Evolutionary conservation across 1,140 invertebrate genomes (phyloP).

Genomic region (Anastatus disparis): DNA sequence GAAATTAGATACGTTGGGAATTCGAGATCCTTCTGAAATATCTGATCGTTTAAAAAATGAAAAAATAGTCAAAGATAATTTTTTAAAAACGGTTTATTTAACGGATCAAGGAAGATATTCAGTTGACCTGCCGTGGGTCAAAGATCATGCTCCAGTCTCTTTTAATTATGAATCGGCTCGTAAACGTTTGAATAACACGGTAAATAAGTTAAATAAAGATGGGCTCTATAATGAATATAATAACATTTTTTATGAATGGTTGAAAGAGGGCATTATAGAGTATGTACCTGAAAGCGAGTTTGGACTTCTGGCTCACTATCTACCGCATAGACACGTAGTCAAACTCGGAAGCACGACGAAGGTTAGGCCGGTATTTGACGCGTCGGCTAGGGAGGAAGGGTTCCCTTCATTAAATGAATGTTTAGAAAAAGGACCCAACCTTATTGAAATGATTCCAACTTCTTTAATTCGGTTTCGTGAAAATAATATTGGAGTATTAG

Average conservation of each 20-base stretch:
- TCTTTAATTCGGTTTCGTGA: constrained; percentile 26
- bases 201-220: not conserved
- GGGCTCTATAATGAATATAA: not conserved
- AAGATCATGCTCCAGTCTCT: constrained; percentile 3
- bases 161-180: constrained; percentile 41
- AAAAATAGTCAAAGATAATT: constrained; percentile 12
- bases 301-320: constrained; percentile 42
- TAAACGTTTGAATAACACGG: constrained; percentile 31
- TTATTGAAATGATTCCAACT: not conserved
- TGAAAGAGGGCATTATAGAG: constrained; percentile 3
- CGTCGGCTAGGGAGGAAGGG: constrained; percentile 45
- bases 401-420: constrained; percentile 49
- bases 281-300: constrained; percentile 20
- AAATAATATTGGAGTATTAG: constrained; percentile 38
- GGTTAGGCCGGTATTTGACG: constrained; percentile 52
- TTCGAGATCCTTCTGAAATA: constrained; percentile 52
- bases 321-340: constrained; percentile 54
- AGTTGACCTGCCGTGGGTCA: constrained; percentile 22
- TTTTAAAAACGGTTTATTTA: constrained; percentile 13
- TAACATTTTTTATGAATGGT: constrained; percentile 2
- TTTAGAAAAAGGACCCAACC: constrained; percentile 39
- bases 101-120: not conserved
- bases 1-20: constrained; percentile 57
- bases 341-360: constrained; percentile 43
- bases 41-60: constrained; percentile 20